A percentile compares a stretch with the other conserved stretches of the same genome.
phyloP scores from a whole-genome alignment of 2,888 invertebrate genomes.

The Coremacera marginata region DNA sequence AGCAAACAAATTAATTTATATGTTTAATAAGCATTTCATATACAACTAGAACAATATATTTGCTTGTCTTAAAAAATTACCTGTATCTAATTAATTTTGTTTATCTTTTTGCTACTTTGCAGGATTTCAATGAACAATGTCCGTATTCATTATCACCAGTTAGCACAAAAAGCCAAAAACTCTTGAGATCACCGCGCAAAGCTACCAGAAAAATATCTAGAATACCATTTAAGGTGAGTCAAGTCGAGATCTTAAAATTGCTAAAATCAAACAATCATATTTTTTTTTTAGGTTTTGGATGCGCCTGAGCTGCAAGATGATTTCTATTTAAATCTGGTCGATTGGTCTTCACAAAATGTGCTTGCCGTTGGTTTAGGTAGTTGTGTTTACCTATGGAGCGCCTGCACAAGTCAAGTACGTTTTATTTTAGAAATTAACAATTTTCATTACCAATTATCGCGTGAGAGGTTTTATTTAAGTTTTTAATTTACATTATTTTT shows the following conservation, averaged over 20 bases:
- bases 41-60: conserved; percentile 28
- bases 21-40: neutral
- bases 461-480: conserved; percentile 34
- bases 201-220: conserved; percentile 98
- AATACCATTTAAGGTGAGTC: conserved; percentile 89
- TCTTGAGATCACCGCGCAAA: conserved; percentile 94
- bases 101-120: conserved; percentile 62
- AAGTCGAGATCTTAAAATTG: neutral
- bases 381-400: conserved; percentile 99
- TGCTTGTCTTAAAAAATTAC: conserved; percentile 8
- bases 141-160: conserved; percentile 96
- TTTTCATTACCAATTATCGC: conserved; percentile 37
- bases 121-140: conserved; percentile 84
- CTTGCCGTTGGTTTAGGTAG: conserved; percentile 97
- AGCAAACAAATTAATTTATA: neutral
- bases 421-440: neutral
- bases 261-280: no score
- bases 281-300: conserved; percentile 62
- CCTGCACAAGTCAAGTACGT: conserved; percentile 92
- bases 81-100: conserved; percentile 28
- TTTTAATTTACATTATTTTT: conserved; percentile 39
- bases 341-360: conserved; percentile 99
- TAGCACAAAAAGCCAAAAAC: conserved; percentile 93
- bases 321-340: conserved; percentile 98
- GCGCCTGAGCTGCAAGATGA: conserved; percentile 82